Conservation (phyloP, 1,140 invertebrate species). For the Pogonognathellus flavescens region DNA sequence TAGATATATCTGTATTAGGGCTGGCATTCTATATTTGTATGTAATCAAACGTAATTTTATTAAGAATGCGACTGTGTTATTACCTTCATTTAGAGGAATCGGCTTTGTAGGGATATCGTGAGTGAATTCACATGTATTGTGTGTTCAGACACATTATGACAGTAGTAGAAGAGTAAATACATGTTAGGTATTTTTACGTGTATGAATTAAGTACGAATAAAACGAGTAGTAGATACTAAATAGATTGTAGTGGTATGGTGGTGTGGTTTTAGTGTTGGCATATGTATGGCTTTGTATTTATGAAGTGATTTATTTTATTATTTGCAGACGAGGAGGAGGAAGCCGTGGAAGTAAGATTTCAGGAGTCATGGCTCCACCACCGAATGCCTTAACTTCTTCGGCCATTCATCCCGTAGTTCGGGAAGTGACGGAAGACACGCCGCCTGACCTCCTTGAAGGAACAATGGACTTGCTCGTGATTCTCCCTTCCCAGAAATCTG, state of each 20-base stretch:
- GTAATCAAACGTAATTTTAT: no score
- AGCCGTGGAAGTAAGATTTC: conserved; percentile 27
- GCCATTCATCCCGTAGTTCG: conserved; percentile 60
- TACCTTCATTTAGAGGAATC: no score
- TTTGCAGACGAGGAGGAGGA: conserved; percentile 39
- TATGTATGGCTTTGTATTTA: conserved; percentile 39
- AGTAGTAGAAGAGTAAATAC: no score
- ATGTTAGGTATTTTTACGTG: no score
- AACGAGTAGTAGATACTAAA: no score
- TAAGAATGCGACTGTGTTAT: no score
- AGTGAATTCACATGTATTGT: no score
- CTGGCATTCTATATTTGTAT: no score
- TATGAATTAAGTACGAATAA: no score
- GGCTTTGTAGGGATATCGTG: no score
- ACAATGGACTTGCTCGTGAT: conserved; percentile 81
- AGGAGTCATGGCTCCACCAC: conserved; percentile 45
- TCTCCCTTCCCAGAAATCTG: conserved; percentile 76
- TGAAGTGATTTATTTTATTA: conserved; percentile 17
- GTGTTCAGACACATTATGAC: no score
- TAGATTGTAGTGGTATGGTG: background rate
- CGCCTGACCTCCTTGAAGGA: conserved; percentile 81
- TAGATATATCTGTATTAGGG: no score
- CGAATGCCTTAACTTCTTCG: conserved; percentile 18
- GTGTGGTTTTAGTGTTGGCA: background rate
- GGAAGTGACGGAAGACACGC: conserved; percentile 80